phyloP scores from a whole-genome alignment of 2,113 vertebrate genomes.

The Panthera uncia region DNA sequence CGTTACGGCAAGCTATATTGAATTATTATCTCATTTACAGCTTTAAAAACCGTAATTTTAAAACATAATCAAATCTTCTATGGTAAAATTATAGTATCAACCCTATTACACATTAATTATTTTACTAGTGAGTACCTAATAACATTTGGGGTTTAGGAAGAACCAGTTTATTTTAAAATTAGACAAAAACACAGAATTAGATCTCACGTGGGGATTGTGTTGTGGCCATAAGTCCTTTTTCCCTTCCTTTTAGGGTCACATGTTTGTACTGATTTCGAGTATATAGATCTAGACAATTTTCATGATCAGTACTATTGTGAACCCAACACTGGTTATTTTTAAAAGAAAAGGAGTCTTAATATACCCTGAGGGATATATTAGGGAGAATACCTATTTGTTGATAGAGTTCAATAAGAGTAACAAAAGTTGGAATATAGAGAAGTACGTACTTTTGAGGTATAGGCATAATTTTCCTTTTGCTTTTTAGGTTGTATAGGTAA shows the following conservation, averaged over 20 bases:
- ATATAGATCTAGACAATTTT: neutral
- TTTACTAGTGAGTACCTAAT: neutral
- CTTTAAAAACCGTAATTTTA: neutral
- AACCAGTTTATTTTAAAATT: neutral
- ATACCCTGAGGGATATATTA: neutral
- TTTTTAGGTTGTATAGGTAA: neutral
- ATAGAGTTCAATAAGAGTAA: slow-evolving; percentile 10
- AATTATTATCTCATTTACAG: neutral
- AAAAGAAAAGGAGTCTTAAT: neutral
- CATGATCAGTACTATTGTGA: neutral
- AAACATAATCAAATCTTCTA: neutral
- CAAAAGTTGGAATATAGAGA: neutral
- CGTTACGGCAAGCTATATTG: neutral
- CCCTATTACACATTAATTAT: neutral
- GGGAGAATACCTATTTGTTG: neutral
- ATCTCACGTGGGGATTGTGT: no score
- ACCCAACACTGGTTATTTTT: neutral
- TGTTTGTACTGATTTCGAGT: neutral
- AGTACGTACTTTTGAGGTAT: neutral
- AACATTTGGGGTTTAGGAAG: neutral
- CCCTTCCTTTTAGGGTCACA: neutral
- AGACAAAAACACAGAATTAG: neutral
- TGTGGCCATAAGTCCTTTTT: neutral
- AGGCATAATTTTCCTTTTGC: neutral
- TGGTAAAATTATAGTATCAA: neutral